Evolutionary conservation across 2,888 invertebrate genomes (phyloP).

Genomic region (Prosopocoilus inquinatus): DNA sequence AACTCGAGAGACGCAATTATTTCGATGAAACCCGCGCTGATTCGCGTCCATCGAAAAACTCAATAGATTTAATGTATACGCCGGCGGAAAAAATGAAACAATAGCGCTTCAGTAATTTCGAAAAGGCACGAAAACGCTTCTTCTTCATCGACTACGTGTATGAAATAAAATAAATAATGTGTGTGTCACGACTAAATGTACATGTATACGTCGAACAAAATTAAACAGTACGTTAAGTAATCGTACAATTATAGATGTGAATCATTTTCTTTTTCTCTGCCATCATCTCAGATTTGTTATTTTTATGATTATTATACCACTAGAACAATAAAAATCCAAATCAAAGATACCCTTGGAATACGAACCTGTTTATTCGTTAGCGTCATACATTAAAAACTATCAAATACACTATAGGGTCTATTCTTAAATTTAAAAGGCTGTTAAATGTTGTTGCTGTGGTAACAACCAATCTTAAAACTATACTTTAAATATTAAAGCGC

Average conservation of each 20-base stretch:
- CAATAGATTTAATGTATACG: background rate
- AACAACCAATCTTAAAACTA: too few species aligned
- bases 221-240: background rate
- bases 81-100: slow-evolving; percentile 20
- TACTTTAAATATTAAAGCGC: too few species aligned
- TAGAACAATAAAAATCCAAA: too few species aligned
- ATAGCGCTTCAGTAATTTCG: slow-evolving; percentile 22
- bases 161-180: slow-evolving; percentile 14
- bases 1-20: background rate
- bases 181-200: background rate
- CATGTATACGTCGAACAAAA: background rate
- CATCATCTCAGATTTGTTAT: too few species aligned
- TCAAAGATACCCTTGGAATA: too few species aligned
- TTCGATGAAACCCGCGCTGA: background rate
- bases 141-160: slow-evolving; percentile 22
- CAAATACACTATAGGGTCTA: too few species aligned
- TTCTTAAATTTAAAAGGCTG: too few species aligned
- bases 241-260: background rate
- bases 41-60: background rate
- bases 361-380: too few species aligned
- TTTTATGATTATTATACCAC: too few species aligned
- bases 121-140: slow-evolving; percentile 20
- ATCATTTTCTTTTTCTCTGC: background rate
- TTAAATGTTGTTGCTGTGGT: too few species aligned
- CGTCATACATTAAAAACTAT: too few species aligned